Conservation (phyloP, 2,113 vertebrate genomes). For the Cephalopterus ornatus region DNA sequence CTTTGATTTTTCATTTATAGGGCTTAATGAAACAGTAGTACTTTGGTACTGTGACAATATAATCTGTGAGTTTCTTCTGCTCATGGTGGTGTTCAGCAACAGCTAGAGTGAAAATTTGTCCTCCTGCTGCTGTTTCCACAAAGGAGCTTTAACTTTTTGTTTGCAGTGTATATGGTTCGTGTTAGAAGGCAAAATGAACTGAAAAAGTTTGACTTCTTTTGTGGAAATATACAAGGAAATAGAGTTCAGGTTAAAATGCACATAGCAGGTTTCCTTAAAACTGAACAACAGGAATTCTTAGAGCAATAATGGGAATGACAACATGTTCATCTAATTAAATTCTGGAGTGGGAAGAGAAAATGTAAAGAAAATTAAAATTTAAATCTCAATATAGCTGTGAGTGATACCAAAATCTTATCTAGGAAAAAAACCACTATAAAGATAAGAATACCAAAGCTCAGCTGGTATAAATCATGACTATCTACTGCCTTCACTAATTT, state of each 20-base stretch:
- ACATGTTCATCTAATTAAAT: neutral
- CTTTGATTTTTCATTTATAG: neutral
- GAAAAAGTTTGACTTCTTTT: slow-evolving; percentile 49
- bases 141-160: slow-evolving; percentile 7
- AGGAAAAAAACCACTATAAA: neutral
- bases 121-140: slow-evolving; percentile 20
- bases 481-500: neutral
- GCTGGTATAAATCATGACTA: neutral
- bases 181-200: slow-evolving; percentile 59
- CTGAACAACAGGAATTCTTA: neutral
- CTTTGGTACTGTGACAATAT: neutral
- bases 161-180: neutral
- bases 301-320: neutral
- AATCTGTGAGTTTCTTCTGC: neutral
- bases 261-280: neutral
- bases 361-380: neutral
- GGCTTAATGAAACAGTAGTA: neutral
- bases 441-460: neutral
- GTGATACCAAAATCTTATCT: neutral
- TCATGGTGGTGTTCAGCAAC: slow-evolving; percentile 15
- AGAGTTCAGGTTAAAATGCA: neutral
- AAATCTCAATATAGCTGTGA: neutral
- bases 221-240: neutral
- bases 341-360: neutral
- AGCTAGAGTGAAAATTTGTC: slow-evolving; percentile 3